Conservation (phyloP, 2,888 invertebrate genomes). For the Cheiracanthium punctorium region DNA sequence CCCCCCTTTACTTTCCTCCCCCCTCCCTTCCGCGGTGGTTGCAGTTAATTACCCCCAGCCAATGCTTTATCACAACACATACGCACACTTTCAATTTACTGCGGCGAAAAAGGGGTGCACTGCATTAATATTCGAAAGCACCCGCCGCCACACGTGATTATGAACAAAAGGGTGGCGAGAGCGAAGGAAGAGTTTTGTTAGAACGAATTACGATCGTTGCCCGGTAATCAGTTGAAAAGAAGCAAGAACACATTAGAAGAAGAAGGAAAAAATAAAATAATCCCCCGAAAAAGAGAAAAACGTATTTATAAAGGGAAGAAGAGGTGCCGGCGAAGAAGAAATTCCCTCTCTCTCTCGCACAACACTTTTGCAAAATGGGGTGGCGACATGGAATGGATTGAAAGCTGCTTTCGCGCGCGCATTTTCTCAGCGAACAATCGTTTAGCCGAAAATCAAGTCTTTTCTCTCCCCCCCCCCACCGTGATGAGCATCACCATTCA, state of each 20-base stretch:
- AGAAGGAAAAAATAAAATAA: too few relatives aligned
- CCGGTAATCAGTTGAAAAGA: constrained; percentile 53
- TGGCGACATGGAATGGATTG: constrained; percentile 62
- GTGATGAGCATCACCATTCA: constrained; percentile 28
- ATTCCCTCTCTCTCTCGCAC: constrained; percentile 27
- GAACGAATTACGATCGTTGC: constrained; percentile 50
- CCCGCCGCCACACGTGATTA: constrained; percentile 36
- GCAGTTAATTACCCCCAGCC: constrained; percentile 64
- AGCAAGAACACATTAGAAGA: too few relatives aligned
- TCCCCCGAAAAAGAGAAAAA: too few relatives aligned
- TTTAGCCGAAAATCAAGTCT: constrained; percentile 57
- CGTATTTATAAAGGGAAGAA: constrained; percentile 60
- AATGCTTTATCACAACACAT: constrained; percentile 65
- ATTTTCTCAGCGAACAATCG: constrained; percentile 39
- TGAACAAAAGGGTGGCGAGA: constrained; percentile 23
- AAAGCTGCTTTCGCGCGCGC: constrained; percentile 48
- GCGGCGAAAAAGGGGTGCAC: constrained; percentile 27
- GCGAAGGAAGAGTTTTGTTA: constrained; percentile 37
- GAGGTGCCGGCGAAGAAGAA: constrained; percentile 57
- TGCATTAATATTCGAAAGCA: constrained; percentile 63
- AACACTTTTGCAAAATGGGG: constrained; percentile 14
- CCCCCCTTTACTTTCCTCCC: too few relatives aligned
- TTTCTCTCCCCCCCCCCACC: constrained; percentile 12
- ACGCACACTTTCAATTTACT: constrained; percentile 67
- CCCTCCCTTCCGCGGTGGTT: too few relatives aligned